Evolutionary conservation across 2,797 vertebrate species (phyloP), one percentile per base, ranked within the genome.

Genomic region (Chelon labrosus): DNA sequence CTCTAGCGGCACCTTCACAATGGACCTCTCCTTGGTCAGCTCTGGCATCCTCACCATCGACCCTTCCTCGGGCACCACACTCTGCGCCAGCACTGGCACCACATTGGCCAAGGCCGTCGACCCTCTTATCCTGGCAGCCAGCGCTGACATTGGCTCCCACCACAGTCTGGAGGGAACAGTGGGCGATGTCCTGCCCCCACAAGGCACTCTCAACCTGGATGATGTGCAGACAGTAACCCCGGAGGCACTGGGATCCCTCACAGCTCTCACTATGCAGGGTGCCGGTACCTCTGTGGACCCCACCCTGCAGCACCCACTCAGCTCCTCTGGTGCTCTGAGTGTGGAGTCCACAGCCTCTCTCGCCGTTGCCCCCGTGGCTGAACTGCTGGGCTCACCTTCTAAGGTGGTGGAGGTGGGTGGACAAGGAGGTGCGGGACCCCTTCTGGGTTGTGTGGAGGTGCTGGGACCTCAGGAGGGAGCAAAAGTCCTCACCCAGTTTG

Each of bases 11-110:
- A 89, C 95, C 7, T 95, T 96, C 69, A 86, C 96, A 2, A 90
- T 96, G 16, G 97, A 98, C 57, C 94, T 98, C 73, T 95, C 96
- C 0, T 75, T 99, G 56, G 96, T 97, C 76, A 96, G 94, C 89
- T 95, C 97, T 0, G 97, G 97, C 38, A 97, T 98, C 66, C 93
- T 99, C 74, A 97, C 97, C 0, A 96, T 99, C 0, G 98, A 99
- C 20, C 95, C 97, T 0, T 92, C 96, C 38, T 96, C 97, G 27
- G 93, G 95, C 37, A 90, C 96, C 0, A 89, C 96, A 0, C 94
- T 98, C 0, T 93, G 94, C 11, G 85, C 95, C 1, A 75, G 90
- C 12, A 83, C 55, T 19, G 80, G 55, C 46, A 72, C 84, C 35
- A 86, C 95, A 9, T 64, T 96, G 52, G 92, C 93, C 72, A 96